Percentiles rank a stretch among this genome's conserved stretches.
phyloP scores from a whole-genome alignment of 2,797 vertebrate genomes.

The Intellagama lesueurii region DNA sequence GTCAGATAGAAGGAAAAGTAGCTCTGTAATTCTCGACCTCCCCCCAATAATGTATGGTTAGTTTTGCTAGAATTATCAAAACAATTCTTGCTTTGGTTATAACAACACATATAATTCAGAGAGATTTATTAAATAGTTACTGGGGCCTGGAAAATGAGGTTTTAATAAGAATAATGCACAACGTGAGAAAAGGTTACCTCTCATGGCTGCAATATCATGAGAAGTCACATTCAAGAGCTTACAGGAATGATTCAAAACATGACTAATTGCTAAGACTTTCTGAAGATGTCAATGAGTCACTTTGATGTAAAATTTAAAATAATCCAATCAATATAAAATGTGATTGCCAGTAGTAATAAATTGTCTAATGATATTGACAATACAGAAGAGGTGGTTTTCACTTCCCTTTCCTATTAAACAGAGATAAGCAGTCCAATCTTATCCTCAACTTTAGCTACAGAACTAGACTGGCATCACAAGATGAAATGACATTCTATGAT shows the following conservation, averaged over 20 bases:
- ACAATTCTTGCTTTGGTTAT: neutral
- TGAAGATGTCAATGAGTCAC: conserved; percentile 30
- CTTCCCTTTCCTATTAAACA: neutral
- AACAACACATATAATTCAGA: neutral
- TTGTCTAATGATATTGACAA: neutral
- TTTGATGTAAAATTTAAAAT: conserved; percentile 23
- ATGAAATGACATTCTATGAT: neutral
- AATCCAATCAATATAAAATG: neutral
- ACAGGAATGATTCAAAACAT: conserved; percentile 17
- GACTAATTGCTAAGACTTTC: conserved; percentile 29
- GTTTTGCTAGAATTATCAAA: neutral
- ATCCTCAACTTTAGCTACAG: neutral
- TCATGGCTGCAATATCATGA: neutral
- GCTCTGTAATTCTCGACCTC: neutral
- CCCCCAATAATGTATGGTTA: neutral
- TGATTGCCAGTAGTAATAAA: neutral
- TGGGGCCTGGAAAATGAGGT: neutral
- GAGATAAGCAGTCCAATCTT: neutral
- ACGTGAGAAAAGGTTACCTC: neutral
- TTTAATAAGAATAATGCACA: neutral
- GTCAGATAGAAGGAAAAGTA: neutral
- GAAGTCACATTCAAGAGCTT: conserved; percentile 19
- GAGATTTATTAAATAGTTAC: neutral
- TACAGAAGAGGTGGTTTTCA: neutral
- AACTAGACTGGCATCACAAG: neutral